Percentiles rank a stretch among this genome's conserved stretches.
Conservation (phyloP, 2,113 vertebrate species). For the Cynoglossus semilaevis region DNA sequence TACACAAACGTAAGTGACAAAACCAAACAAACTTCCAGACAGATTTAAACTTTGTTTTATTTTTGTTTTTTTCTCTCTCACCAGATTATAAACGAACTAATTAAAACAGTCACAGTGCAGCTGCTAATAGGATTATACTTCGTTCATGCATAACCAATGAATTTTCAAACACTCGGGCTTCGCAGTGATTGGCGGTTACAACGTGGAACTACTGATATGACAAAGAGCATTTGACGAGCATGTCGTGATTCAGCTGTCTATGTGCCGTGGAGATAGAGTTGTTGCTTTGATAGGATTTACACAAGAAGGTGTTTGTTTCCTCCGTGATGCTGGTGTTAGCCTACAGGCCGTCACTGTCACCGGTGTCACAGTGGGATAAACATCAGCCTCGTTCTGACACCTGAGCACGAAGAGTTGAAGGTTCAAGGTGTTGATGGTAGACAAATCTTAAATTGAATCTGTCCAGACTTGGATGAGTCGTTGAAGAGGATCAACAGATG, state of each 20-base stretch:
- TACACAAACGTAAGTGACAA: too few relatives aligned
- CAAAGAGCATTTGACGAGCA: conserved; percentile 14
- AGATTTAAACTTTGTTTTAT: conserved; percentile 18
- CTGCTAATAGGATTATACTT: conserved; percentile 31
- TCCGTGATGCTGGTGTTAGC: conserved; percentile 8
- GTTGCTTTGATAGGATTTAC: conserved; percentile 55
- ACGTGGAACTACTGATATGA: conserved; percentile 5
- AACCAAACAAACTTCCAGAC: conserved; percentile 11
- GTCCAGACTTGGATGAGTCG: conserved; percentile 49
- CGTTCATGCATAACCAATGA: not conserved
- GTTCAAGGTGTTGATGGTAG: conserved; percentile 40
- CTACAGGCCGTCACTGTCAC: conserved; percentile 23
- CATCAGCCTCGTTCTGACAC: conserved; percentile 44
- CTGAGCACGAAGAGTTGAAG: conserved; percentile 36
- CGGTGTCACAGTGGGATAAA: conserved; percentile 32
- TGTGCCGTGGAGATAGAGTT: conserved; percentile 43
- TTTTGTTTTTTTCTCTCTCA: too few relatives aligned
- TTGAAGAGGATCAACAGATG: conserved; percentile 10
- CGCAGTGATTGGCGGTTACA: conserved; percentile 16
- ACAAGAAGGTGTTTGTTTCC: conserved; percentile 44
- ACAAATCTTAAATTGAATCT: conserved; percentile 42
- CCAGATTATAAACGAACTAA: not conserved
- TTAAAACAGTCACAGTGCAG: conserved; percentile 12
- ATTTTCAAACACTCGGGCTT: conserved; percentile 28
- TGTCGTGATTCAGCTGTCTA: conserved; percentile 40